phyloP scores from a whole-genome alignment of 2,113 vertebrate genomes.

The Calyptomena viridis region DNA sequence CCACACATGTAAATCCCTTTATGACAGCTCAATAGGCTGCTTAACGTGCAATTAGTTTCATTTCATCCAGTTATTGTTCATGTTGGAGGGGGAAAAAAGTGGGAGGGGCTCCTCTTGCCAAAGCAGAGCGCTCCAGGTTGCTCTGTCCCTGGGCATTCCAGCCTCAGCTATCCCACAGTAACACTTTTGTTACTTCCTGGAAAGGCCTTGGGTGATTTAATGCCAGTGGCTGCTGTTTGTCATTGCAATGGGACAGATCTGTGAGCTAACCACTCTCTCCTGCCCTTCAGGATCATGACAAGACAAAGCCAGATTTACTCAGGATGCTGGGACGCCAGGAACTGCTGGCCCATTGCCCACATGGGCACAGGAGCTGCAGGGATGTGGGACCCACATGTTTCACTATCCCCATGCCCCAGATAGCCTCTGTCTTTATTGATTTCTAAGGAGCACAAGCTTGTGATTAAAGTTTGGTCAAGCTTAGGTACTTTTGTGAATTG shows the following conservation, averaged over 20 bases:
- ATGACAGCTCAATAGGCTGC: not conserved
- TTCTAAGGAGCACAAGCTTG: not conserved
- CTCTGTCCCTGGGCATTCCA: not conserved
- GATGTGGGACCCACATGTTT: not conserved
- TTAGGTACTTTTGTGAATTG: not conserved
- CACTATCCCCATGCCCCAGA: not conserved
- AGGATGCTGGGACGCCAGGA: not conserved
- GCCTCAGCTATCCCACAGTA: not conserved
- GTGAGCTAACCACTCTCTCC: not conserved
- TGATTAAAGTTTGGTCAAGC: constrained; percentile 22
- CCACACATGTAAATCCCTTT: not conserved
- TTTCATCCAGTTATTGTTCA: not conserved
- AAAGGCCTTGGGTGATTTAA: not conserved
- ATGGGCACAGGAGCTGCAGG: not conserved
- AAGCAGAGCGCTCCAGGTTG: not conserved
- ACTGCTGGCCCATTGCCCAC: rapidly evolving
- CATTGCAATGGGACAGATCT: not conserved
- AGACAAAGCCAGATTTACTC: not conserved
- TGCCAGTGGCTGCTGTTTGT: not conserved
- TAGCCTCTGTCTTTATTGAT: not conserved
- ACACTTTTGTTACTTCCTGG: not conserved
- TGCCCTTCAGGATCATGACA: not conserved
- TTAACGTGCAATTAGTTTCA: not conserved
- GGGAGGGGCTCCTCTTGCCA: not conserved
- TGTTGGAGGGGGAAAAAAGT: not conserved